Base-by-base conservation (phyloP, 2,888 invertebrate species). In the Euproctis similis region DNA sequence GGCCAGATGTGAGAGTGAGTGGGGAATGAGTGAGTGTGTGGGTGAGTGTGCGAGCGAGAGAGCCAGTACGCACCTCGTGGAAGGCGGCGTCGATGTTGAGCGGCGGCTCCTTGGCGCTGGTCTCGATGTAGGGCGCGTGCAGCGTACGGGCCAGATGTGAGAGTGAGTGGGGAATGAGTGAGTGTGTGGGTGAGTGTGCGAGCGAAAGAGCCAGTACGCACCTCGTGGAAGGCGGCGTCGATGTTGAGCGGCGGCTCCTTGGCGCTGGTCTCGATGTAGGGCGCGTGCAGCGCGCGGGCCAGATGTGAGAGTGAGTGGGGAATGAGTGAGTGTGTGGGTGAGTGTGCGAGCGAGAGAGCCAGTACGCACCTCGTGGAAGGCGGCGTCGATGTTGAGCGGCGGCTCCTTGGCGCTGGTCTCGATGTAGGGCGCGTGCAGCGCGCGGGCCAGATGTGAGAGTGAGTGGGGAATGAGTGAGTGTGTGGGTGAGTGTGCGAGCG, bases 341-440 rank as follows among this genome's bases (percentile, higher is more conserved):
- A n/a, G n/a, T n/a, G n/a, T n/a, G n/a, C n/a, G n/a, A n/a, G n/a
- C n/a, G n/a, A n/a, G n/a, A n/a, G n/a, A n/a, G n/a, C n/a, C n/a
- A n/a, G n/a, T n/a, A n/a, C n/a, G n/a, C n/a, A 93, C 92, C 88
- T 94, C 93, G 68, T 95, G 94, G 86, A 96, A 96, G 50, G 95
- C 94, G 19, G 91, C 89, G 71, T 95, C 95, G 26, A 96, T 90
- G 77, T 95, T 95, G 39, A 94, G 85, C 34, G 95, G 95, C 42
- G 96, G 96, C 82, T 95, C 94, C 85, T 95, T 95, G 55, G 95
- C 95, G 78, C 93, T 93, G 39, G 95, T 95, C 86, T 95, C 95
- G 56, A 95, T 92, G 77, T 95, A 95, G 14, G 94, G 92, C 59
- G 94, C 92, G 33, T 80, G 86, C 39, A 92, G 81, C 53, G 82